Evolutionary conservation across 1,140 invertebrate genomes (phyloP).

Genomic region (Drosophila prosaltans): DNA sequence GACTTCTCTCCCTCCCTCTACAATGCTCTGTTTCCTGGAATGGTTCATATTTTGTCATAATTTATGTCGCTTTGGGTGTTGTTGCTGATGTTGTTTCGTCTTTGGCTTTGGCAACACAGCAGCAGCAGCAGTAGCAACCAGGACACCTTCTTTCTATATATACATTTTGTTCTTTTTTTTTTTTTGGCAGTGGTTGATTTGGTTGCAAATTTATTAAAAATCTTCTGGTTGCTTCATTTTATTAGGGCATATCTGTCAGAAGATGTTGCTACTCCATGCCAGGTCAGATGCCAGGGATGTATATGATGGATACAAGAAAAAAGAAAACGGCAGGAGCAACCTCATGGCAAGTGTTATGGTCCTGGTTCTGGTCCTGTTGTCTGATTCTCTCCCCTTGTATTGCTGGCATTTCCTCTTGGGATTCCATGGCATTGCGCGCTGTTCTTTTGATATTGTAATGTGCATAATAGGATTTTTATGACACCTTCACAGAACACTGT

Average conservation of each 20-base stretch:
- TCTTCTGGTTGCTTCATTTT: conserved; percentile 75
- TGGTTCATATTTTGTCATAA: conserved; percentile 79
- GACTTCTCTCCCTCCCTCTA: no score
- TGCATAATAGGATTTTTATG: conserved; percentile 80
- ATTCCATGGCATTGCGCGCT: conserved; percentile 55
- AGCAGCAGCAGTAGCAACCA: no score
- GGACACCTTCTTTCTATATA: conserved; percentile 53
- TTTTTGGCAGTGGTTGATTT: conserved; percentile 69
- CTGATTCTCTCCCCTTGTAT: conserved; percentile 43
- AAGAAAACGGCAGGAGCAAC: not conserved
- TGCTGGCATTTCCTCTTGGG: conserved; percentile 59
- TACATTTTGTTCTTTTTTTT: not conserved
- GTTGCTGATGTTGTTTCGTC: conserved; percentile 56
- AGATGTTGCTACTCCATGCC: conserved; percentile 22
- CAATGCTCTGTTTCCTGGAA: not conserved
- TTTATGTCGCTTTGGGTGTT: conserved; percentile 80
- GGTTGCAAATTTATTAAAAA: conserved; percentile 80
- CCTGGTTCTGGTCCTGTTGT: not conserved
- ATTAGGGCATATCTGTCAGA: conserved; percentile 70
- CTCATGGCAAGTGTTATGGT: conserved; percentile 13
- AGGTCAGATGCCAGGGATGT: conserved; percentile 5
- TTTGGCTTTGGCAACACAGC: not conserved
- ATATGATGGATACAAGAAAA: not conserved
- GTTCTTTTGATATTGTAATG: conserved; percentile 76
- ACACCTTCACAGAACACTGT: conserved; percentile 53